phyloP scores from a whole-genome alignment of 2,113 vertebrate genomes.

The Pardalotus punctatus region DNA sequence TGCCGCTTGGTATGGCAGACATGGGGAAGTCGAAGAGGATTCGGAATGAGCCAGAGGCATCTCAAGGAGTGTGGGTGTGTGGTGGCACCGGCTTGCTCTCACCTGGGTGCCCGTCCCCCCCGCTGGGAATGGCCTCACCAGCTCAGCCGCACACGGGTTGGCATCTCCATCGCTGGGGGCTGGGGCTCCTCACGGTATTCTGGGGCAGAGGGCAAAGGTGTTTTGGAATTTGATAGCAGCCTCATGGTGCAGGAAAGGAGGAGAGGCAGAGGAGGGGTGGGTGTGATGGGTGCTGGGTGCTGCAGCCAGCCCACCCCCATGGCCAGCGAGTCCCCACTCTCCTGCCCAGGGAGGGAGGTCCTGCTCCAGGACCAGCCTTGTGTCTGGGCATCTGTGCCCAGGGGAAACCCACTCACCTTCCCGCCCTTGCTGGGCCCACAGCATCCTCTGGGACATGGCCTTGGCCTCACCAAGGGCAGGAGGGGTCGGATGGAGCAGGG shows the following conservation, averaged over 20 bases:
- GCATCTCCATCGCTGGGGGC: neutral
- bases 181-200: rapidly evolving
- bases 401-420: neutral
- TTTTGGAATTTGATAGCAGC: neutral
- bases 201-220: neutral
- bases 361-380: neutral
- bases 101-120: neutral
- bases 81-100: rapidly evolving
- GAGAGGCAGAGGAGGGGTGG: neutral
- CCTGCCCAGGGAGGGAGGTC: neutral
- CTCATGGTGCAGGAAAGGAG: neutral
- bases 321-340: neutral
- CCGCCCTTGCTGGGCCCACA: neutral
- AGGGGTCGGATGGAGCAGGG: neutral
- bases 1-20: conserved; percentile 11
- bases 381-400: rapidly evolving
- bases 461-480: neutral
- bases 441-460: neutral
- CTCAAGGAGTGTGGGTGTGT: rapidly evolving
- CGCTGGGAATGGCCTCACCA: rapidly evolving
- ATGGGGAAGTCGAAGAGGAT: neutral
- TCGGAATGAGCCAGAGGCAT: neutral
- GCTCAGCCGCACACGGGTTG: neutral
- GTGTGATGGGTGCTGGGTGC: neutral
- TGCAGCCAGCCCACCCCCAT: neutral